A percentile compares a stretch with the other conserved stretches of the same genome.
These are phyloP conservation scores for Neodiprion virginianus DNA, from an alignment of 1,140 invertebrate species.

Conservation along the genomic window DNA sequence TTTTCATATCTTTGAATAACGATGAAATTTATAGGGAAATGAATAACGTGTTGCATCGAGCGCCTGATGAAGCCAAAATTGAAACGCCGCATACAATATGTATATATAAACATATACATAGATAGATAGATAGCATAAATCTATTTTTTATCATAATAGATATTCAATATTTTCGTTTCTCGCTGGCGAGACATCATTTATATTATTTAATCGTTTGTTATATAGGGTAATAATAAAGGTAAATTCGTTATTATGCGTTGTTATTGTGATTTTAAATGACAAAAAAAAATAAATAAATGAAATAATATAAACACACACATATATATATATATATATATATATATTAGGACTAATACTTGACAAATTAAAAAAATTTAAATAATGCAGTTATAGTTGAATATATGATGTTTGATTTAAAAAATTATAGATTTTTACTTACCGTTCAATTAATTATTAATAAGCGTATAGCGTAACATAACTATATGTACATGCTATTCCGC, in stretches of 20 bases:
- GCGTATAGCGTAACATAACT: too few relatives aligned
- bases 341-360: too few relatives aligned
- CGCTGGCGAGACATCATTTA: conserved; percentile 43
- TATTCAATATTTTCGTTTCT: conserved; percentile 32
- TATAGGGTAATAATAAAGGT: conserved; percentile 17
- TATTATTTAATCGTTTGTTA: conserved; percentile 30
- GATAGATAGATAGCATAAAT: not conserved
- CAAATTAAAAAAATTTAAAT: too few relatives aligned
- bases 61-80: not conserved
- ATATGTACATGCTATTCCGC: too few relatives aligned
- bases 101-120: too few relatives aligned
- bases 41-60: not conserved
- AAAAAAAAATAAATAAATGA: too few relatives aligned
- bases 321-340: not conserved
- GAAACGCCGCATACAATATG: not conserved
- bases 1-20: too few relatives aligned
- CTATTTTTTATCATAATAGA: not conserved
- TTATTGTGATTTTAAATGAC: too few relatives aligned
- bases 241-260: not conserved
- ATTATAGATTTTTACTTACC: too few relatives aligned
- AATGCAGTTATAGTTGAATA: too few relatives aligned
- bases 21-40: not conserved
- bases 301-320: not conserved
- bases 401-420: too few relatives aligned
- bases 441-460: too few relatives aligned